Conservation (phyloP, 2,888 invertebrate genomes). For the Sthenelais limicola region DNA sequence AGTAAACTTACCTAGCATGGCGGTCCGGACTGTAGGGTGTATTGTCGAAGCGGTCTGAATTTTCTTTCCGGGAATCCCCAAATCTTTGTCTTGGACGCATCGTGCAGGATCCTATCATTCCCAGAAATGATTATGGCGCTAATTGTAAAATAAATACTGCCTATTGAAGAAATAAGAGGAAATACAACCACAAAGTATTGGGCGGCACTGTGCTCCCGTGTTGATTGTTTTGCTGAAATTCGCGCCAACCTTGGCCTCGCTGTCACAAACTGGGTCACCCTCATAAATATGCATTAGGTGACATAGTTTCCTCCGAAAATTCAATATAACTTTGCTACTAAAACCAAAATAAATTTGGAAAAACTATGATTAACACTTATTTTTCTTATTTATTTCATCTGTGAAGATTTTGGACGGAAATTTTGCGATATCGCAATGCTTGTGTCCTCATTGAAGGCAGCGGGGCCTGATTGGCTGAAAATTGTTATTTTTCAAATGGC, state of each 20-base stretch:
- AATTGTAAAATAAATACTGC: too few relatives aligned
- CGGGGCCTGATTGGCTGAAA: constrained; percentile 33
- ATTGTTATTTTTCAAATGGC: constrained; percentile 41
- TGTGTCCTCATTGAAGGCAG: neutral
- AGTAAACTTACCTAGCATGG: constrained; percentile 21
- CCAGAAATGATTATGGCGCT: too few relatives aligned
- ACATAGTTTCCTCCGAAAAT: too few relatives aligned
- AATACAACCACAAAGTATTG: too few relatives aligned
- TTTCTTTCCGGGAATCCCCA: constrained; percentile 26
- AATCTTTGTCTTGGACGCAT: constrained; percentile 16
- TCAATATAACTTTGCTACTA: too few relatives aligned
- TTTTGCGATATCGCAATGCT: too few relatives aligned
- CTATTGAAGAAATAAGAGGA: too few relatives aligned
- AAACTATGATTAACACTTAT: too few relatives aligned
- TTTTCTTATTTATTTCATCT: too few relatives aligned
- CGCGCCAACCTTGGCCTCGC: constrained; percentile 35
- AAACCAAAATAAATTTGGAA: too few relatives aligned
- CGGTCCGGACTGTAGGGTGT: constrained; percentile 27
- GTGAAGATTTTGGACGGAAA: too few relatives aligned
- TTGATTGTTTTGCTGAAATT: constrained; percentile 28
- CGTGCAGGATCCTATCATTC: constrained; percentile 25
- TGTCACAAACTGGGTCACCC: neutral
- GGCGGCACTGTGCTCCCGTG: too few relatives aligned
- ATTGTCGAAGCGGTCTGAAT: constrained; percentile 8
- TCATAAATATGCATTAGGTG: constrained; percentile 32